phyloP scores from a whole-genome alignment of 2,888 invertebrate species.

The Loripinus fragilis region DNA sequence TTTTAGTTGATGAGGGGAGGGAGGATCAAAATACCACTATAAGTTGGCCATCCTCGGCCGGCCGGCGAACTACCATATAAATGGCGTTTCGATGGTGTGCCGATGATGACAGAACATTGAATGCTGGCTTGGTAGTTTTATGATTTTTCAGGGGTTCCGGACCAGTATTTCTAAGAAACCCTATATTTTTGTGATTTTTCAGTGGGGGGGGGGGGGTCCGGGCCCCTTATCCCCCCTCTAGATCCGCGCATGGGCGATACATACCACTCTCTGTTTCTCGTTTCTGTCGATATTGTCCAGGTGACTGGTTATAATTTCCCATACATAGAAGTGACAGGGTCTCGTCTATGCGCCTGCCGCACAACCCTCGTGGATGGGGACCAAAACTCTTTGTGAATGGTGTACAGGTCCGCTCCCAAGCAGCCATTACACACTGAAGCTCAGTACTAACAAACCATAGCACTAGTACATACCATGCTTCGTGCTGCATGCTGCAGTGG shows the following conservation, averaged over 20 bases:
- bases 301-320: slow-evolving; percentile 32
- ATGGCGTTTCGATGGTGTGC: no score
- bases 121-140: no score
- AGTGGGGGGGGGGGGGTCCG: no score
- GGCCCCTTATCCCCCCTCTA: no score
- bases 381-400: slow-evolving; percentile 42
- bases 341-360: slow-evolving; percentile 45
- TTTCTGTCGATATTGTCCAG: not conserved
- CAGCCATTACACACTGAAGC: slow-evolving; percentile 29
- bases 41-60: no score
- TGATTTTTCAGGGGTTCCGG: no score
- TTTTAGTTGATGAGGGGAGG: no score
- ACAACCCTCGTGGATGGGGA: slow-evolving; percentile 46
- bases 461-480: slow-evolving; percentile 1
- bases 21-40: no score
- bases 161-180: not conserved
- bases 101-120: no score
- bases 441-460: slow-evolving; percentile 13
- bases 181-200: not conserved
- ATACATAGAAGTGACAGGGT: slow-evolving; percentile 38
- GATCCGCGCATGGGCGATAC: no score
- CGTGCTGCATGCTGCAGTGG: slow-evolving; percentile 6
- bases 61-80: no score
- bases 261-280: not conserved
- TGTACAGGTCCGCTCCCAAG: slow-evolving; percentile 39